Conservation (phyloP, 2,888 invertebrate genomes). For the Harpalus rubripes region DNA sequence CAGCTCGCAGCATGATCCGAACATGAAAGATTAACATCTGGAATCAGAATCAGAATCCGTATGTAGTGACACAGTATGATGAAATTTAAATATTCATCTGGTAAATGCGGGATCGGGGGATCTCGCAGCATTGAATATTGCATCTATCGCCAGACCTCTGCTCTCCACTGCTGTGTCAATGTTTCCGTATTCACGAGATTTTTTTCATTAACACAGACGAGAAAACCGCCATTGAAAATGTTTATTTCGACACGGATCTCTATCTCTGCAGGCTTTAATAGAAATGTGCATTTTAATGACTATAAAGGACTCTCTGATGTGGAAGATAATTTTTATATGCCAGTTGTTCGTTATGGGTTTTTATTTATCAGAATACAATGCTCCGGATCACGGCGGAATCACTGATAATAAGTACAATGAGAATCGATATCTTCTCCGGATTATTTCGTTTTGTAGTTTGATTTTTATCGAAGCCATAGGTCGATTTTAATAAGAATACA, state of each 20-base stretch:
- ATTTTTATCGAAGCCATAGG: background rate
- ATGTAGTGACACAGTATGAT: conserved; percentile 58
- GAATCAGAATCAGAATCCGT: conserved; percentile 20
- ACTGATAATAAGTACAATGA: conserved; percentile 31
- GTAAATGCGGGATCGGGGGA: conserved; percentile 45
- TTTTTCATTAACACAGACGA: conserved; percentile 59
- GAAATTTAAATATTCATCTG: conserved; percentile 62
- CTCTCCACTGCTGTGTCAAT: conserved; percentile 17
- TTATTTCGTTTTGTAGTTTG: background rate
- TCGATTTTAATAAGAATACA: background rate
- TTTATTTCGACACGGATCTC: conserved; percentile 57
- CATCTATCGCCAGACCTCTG: conserved; percentile 11
- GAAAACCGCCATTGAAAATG: conserved; percentile 44
- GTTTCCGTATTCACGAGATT: conserved; percentile 58
- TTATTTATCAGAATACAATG: background rate
- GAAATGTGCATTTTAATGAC: conserved; percentile 62
- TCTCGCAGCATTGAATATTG: conserved; percentile 43
- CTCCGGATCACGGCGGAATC: conserved; percentile 2
- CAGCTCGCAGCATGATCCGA: conserved; percentile 3
- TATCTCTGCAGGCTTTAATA: conserved; percentile 46
- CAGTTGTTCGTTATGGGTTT: conserved; percentile 13
- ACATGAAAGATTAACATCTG: conserved; percentile 48
- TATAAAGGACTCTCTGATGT: conserved; percentile 53
- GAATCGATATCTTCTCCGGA: conserved; percentile 1
- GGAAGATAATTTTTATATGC: conserved; percentile 45